Conservation (phyloP, 30 jellyfish, hydroid and myxozoan species). For the Aurelia sp. region DNA sequence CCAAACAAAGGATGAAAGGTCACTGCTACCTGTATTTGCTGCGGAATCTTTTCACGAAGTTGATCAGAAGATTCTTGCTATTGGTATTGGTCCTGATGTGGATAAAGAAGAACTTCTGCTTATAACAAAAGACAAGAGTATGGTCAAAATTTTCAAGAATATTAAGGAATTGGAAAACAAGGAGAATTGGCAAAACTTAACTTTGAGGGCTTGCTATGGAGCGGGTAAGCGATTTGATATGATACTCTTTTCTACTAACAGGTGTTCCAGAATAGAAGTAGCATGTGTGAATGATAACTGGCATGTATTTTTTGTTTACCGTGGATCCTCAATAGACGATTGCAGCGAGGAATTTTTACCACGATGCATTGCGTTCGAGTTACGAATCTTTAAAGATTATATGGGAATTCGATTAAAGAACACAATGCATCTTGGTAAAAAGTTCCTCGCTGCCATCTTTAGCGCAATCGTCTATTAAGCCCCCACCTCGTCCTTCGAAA, state of each 20-base stretch:
- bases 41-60: slow-evolving; percentile 81
- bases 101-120: slow-evolving; percentile 58
- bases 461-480: too few relatives aligned
- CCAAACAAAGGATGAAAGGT: slow-evolving; percentile 60
- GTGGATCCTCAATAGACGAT: too few relatives aligned
- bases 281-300: too few relatives aligned
- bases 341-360: too few relatives aligned
- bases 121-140: slow-evolving; percentile 62
- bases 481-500: too few relatives aligned
- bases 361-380: too few relatives aligned
- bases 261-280: too few relatives aligned
- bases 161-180: slow-evolving; percentile 38
- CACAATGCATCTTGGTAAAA: too few relatives aligned
- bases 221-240: slow-evolving; percentile 29
- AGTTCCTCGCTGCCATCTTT: too few relatives aligned
- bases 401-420: too few relatives aligned
- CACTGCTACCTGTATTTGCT: slow-evolving; percentile 49
- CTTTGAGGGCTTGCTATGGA: slow-evolving; percentile 48
- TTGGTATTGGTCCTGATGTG: slow-evolving; percentile 80
- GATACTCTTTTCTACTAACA: neutral
- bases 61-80: slow-evolving; percentile 65
- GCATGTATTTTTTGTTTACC: too few relatives aligned
- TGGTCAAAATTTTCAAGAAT: slow-evolving; percentile 46
- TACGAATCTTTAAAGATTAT: too few relatives aligned
- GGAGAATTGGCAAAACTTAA: slow-evolving; percentile 40